Conservation (phyloP, 2,888 invertebrate genomes). For the Pyrocoelia pectoralis region DNA sequence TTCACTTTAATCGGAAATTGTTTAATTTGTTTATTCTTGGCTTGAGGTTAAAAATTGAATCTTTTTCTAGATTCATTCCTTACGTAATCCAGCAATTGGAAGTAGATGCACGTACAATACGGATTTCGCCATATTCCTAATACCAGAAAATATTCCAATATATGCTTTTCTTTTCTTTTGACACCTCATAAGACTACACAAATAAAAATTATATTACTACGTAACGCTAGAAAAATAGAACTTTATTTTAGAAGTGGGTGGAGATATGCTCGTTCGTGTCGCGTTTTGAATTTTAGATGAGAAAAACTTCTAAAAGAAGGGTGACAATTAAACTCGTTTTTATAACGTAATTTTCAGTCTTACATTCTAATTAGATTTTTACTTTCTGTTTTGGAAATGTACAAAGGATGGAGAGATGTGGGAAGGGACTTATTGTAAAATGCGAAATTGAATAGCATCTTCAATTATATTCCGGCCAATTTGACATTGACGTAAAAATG, state of each 20-base stretch:
- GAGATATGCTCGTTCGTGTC: neutral
- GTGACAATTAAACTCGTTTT: constrained; percentile 33
- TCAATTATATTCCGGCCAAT: no score
- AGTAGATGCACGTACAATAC: constrained; percentile 30
- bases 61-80: constrained; percentile 20
- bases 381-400: constrained; percentile 3
- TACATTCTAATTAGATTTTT: constrained; percentile 22
- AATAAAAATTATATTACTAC: neutral
- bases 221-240: constrained; percentile 27
- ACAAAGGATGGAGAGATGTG: no score
- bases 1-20: constrained; percentile 46
- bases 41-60: constrained; percentile 33
- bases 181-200: neutral
- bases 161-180: constrained; percentile 3
- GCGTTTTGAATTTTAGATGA: constrained; percentile 35
- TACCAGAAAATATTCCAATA: constrained; percentile 19
- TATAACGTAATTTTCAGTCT: constrained; percentile 32
- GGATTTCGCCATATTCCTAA: constrained; percentile 27
- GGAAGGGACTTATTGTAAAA: no score
- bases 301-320: constrained; percentile 21
- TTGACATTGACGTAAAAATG: no score
- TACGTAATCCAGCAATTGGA: constrained; percentile 27
- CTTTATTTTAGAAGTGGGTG: constrained; percentile 15
- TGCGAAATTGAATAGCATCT: no score
- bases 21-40: constrained; percentile 51